Percentiles rank a stretch among this genome's conserved stretches.
Conservation (phyloP, 2,113 vertebrate species). For the Mus pahari region DNA sequence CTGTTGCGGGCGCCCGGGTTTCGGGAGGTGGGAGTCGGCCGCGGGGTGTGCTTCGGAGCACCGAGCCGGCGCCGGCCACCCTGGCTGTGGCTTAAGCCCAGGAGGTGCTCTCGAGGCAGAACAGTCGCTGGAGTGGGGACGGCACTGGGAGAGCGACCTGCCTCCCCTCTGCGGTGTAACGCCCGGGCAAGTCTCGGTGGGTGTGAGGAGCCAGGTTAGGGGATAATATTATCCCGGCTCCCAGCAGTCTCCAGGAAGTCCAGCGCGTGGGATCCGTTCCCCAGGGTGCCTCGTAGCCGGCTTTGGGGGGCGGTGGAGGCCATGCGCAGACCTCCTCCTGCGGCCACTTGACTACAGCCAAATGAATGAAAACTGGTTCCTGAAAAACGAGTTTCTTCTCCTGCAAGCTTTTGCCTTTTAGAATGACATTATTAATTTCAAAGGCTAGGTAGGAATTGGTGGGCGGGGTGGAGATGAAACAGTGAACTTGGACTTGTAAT, state of each 20-base stretch:
- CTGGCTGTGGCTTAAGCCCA: not conserved
- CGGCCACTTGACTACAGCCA: not conserved
- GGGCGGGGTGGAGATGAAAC: slow-evolving; percentile 53
- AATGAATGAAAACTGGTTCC: slow-evolving; percentile 72
- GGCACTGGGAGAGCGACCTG: not conserved
- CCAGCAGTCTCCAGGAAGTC: not conserved
- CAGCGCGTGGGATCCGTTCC: not conserved
- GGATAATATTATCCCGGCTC: not conserved
- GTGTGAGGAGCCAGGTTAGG: not conserved
- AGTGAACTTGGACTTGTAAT: slow-evolving; percentile 24
- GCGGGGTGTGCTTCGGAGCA: not conserved
- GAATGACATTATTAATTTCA: slow-evolving; percentile 19
- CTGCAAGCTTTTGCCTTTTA: not conserved
- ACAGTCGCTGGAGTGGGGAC: not conserved
- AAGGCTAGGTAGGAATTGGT: slow-evolving; percentile 53
- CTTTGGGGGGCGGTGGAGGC: not conserved
- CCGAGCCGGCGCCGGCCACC: not conserved
- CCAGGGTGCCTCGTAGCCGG: not conserved
- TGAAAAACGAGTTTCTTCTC: slow-evolving; percentile 26
- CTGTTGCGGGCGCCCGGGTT: slow-evolving; percentile 70
- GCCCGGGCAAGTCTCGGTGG: not conserved
- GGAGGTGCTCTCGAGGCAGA: not conserved
- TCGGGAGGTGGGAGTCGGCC: not conserved
- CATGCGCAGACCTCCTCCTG: not conserved
- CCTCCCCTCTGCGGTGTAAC: not conserved